Percentiles rank a stretch among this genome's conserved stretches.
These are phyloP conservation scores for Phrynocephalus versicolor DNA, from an alignment of 2,113 vertebrate species.

Conservation along the genomic window DNA sequence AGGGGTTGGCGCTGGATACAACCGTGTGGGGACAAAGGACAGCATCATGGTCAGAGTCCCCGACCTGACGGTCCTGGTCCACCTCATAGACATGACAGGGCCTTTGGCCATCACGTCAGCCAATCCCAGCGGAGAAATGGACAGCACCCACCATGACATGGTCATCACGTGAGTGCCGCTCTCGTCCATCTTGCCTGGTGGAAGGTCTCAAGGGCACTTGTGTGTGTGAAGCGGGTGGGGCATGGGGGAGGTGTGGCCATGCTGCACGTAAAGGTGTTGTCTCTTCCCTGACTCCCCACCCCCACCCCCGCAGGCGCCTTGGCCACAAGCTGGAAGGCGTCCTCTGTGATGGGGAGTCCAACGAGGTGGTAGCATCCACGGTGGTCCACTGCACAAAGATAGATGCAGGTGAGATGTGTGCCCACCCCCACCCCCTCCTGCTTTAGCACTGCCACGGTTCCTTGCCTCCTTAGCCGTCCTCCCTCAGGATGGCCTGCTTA, in stretches of 20 bases:
- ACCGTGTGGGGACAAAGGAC: conserved; percentile 85
- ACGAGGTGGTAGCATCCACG: conserved; percentile 86
- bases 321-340: conserved; percentile 87
- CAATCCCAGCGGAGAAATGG: conserved; percentile 87
- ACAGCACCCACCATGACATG: conserved; percentile 90
- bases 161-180: conserved; percentile 80
- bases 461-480: background rate
- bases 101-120: conserved; percentile 89
- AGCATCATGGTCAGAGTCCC: conserved; percentile 92
- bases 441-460: background rate
- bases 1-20: conserved; percentile 87
- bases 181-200: no score
- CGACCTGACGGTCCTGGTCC: conserved; percentile 83
- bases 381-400: conserved; percentile 87
- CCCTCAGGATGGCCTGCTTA: background rate
- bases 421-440: no score
- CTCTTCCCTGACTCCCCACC: background rate
- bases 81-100: conserved; percentile 86
- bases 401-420: conserved; percentile 85
- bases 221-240: fast-evolving
- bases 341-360: conserved; percentile 87
- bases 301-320: conserved; percentile 76
- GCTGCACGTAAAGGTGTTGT: fast-evolving
- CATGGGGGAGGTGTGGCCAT: no score
- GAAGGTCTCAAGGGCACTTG: fast-evolving